phyloP scores from a whole-genome alignment of 2,888 invertebrate species.

The Agrochola macilenta region DNA sequence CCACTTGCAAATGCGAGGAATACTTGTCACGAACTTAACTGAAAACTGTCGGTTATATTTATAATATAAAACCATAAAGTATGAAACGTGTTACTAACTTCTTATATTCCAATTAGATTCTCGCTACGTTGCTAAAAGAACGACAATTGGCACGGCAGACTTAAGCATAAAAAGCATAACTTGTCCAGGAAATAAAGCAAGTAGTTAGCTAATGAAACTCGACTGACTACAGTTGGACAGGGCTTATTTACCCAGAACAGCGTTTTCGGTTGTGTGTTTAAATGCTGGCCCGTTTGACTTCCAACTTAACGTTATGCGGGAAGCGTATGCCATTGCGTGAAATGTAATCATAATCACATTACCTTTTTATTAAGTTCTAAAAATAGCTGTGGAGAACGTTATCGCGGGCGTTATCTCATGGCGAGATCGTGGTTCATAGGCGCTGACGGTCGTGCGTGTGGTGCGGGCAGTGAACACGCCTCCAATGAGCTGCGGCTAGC shows the following conservation, averaged over 20 bases:
- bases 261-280: constrained; percentile 26
- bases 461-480: constrained; percentile 53
- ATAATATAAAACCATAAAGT: not conserved
- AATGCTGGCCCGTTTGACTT: constrained; percentile 14
- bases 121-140: constrained; percentile 15
- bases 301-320: constrained; percentile 32
- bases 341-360: constrained; percentile 81
- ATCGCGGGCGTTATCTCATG: constrained; percentile 89
- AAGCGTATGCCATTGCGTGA: constrained; percentile 68
- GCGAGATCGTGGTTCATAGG: constrained; percentile 79
- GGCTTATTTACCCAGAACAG: constrained; percentile 15
- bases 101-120: not conserved
- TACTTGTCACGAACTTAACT: not conserved
- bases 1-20: constrained; percentile 4
- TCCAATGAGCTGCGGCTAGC: constrained; percentile 61
- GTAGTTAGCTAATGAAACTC: constrained; percentile 51
- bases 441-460: constrained; percentile 66
- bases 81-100: not conserved
- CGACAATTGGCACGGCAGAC: constrained; percentile 10
- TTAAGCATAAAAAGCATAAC: constrained; percentile 45
- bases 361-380: constrained; percentile 88
- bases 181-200: constrained; percentile 47
- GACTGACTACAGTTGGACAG: constrained; percentile 33
- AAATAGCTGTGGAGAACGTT: constrained; percentile 85
- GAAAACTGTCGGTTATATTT: not conserved